Evolutionary conservation across 2,113 vertebrate genomes (phyloP).

Genomic region (Zosterops japonicus): DNA sequence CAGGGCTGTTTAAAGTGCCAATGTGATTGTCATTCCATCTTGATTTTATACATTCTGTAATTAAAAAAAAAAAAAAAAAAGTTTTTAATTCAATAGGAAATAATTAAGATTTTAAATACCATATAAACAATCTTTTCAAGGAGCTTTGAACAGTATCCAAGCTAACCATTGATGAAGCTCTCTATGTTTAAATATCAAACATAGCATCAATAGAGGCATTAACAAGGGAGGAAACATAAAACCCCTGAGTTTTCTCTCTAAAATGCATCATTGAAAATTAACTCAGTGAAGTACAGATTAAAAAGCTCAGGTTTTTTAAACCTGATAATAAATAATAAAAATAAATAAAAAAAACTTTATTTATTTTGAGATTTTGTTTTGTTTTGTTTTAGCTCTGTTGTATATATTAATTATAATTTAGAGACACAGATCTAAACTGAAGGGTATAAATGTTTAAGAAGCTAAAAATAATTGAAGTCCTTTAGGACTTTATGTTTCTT

Average conservation of each 20-base stretch:
- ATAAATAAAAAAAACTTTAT: not conserved
- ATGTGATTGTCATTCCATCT: not conserved
- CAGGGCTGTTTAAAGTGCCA: not conserved
- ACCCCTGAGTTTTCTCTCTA: not conserved
- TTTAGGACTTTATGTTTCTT: constrained; percentile 2
- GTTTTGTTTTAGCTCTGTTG: not conserved
- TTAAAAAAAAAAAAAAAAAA: not conserved
- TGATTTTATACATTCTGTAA: not conserved
- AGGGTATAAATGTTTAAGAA: constrained; percentile 50
- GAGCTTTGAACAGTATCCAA: not conserved
- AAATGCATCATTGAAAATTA: not conserved
- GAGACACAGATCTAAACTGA: constrained; percentile 24
- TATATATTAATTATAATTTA: constrained; percentile 52
- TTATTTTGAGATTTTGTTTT: not conserved
- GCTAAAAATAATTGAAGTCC: constrained; percentile 43
- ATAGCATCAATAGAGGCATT: not conserved
- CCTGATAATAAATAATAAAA: too few relatives aligned
- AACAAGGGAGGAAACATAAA: not conserved
- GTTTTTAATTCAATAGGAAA: not conserved
- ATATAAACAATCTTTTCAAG: not conserved
- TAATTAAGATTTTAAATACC: not conserved
- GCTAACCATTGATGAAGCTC: not conserved
- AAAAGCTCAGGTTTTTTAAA: not conserved
- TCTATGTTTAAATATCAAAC: not conserved
- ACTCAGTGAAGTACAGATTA: not conserved